Evolutionary conservation across 2,888 invertebrate species (phyloP).

Genomic region (Allolobophora icterica): DNA sequence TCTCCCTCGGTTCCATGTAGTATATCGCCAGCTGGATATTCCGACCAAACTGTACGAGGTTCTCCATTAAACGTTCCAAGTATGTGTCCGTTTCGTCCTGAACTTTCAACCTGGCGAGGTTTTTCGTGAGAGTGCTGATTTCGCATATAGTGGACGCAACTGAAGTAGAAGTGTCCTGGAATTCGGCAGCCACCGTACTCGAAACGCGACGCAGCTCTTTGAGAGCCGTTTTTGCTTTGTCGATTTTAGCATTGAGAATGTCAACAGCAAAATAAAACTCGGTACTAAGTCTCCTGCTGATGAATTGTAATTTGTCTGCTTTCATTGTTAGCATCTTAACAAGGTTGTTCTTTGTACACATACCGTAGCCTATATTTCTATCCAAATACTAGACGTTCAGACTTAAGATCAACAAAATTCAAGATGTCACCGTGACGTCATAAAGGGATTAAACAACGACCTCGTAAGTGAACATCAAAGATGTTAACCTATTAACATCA

Average conservation of each 20-base stretch:
- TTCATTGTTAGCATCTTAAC: background rate
- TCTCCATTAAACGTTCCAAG: conserved; percentile 11
- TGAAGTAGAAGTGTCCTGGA: background rate
- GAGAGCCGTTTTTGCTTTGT: background rate
- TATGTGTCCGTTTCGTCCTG: background rate
- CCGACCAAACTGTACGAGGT: background rate
- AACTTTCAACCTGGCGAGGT: background rate
- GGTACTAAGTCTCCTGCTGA: background rate
- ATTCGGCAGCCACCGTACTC: background rate
- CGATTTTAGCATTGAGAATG: conserved; percentile 7
- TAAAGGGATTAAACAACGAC: background rate
- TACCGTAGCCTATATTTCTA: background rate
- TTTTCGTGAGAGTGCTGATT: background rate
- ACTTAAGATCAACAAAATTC: background rate
- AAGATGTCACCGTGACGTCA: background rate
- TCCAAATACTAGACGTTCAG: no score
- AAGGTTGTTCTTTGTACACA: background rate
- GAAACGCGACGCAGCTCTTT: background rate
- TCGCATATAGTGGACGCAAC: background rate
- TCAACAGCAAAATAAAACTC: background rate
- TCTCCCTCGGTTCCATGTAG: background rate
- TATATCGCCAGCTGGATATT: conserved; percentile 10
- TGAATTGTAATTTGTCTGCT: background rate
- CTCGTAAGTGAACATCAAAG: no score
- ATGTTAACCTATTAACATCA: no score